phyloP scores from a whole-genome alignment of 2,888 invertebrate genomes.

The Omphaloscelis lunosa region DNA sequence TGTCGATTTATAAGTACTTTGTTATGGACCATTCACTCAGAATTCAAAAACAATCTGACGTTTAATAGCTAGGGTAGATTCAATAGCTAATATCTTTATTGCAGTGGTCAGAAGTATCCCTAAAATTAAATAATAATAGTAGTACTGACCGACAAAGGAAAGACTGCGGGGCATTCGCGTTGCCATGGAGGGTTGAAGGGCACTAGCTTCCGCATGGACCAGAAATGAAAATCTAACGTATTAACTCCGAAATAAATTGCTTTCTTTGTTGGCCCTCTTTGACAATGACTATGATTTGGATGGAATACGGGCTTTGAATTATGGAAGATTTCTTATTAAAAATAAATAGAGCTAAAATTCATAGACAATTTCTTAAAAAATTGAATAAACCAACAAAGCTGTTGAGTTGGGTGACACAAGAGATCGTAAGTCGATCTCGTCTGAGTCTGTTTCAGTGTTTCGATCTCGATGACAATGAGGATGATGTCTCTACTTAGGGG shows the following conservation, averaged over 20 bases:
- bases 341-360: neutral
- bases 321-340: neutral
- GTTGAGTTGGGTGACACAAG: neutral
- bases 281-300: neutral
- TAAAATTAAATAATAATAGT: slow-evolving; percentile 30
- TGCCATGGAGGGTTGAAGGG: slow-evolving; percentile 56
- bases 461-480: neutral
- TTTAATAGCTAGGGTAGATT: neutral
- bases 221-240: slow-evolving; percentile 17
- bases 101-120: slow-evolving; percentile 9
- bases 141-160: slow-evolving; percentile 27
- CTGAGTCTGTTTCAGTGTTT: neutral
- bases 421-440: neutral
- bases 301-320: neutral
- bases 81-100: neutral
- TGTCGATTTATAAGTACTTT: slow-evolving; percentile 9
- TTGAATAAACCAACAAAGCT: neutral
- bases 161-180: slow-evolving; percentile 57
- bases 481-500: neutral
- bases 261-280: slow-evolving; percentile 26
- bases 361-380: neutral
- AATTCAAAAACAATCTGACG: slow-evolving; percentile 16
- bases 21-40: neutral
- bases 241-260: slow-evolving; percentile 23
- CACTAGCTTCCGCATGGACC: slow-evolving; percentile 48